These are phyloP conservation scores for Oryzias sinensis DNA, from an alignment of 2,797 vertebrate genomes.

Conservation along the genomic window DNA sequence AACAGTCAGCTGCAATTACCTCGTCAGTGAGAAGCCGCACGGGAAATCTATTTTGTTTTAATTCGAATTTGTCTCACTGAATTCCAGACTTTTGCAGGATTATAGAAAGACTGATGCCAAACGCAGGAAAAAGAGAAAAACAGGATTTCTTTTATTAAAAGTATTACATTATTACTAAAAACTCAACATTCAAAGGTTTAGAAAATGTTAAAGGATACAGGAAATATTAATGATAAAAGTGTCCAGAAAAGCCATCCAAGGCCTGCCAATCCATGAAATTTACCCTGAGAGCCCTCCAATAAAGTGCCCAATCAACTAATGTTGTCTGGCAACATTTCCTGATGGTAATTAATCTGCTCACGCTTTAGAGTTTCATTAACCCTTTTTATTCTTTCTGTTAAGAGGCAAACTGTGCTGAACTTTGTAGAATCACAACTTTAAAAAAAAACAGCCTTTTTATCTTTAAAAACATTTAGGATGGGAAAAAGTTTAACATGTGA, in stretches of 20 bases:
- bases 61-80: constrained; percentile 2
- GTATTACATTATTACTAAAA: too few relatives aligned
- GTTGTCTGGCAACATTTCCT: constrained; percentile 49
- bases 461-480: constrained; percentile 19
- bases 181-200: too few relatives aligned
- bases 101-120: neutral
- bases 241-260: constrained; percentile 22
- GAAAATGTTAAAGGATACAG: too few relatives aligned
- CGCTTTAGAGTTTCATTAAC: constrained; percentile 8
- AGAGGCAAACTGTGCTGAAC: neutral
- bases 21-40: constrained; percentile 3
- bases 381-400: constrained; percentile 2
- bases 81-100: neutral
- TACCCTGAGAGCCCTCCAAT: constrained; percentile 18
- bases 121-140: neutral
- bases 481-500: constrained; percentile 20
- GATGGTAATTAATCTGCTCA: constrained; percentile 29
- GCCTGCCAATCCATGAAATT: constrained; percentile 46
- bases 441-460: neutral
- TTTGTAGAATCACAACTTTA: neutral
- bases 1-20: constrained; percentile 1
- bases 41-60: constrained; percentile 1
- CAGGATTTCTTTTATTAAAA: too few relatives aligned
- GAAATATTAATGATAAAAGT: too few relatives aligned
- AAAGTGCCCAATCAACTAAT: constrained; percentile 56